Percentiles rank a stretch among this genome's conserved stretches.
These are phyloP conservation scores for Paelopatides confundens DNA, from an alignment of 53 echinoderm and acorn worm genomes.

Conservation along the genomic window DNA sequence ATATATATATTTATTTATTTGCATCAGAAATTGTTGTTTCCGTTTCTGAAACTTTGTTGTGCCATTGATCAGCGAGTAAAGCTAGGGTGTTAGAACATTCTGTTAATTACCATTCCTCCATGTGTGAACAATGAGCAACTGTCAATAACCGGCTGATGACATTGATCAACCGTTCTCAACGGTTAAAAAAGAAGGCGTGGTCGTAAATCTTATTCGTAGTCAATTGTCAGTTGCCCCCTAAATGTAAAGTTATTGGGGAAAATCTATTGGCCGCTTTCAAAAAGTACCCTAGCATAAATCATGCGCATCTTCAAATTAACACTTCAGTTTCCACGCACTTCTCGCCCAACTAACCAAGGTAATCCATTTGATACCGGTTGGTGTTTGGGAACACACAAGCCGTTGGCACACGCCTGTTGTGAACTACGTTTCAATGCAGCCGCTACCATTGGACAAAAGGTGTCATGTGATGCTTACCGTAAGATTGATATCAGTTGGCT, in stretches of 20 bases:
- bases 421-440: neutral
- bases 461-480: conserved; percentile 35
- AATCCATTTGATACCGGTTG: conserved; percentile 24
- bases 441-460: conserved; percentile 47
- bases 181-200: conserved; percentile 24
- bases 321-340: conserved; percentile 34
- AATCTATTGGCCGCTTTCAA: conserved; percentile 28
- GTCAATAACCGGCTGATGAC: neutral
- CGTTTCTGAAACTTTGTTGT: too few species aligned
- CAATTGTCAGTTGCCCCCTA: conserved; percentile 30
- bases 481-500: conserved; percentile 31
- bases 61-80: too few species aligned
- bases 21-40: too few species aligned
- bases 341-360: conserved; percentile 26
- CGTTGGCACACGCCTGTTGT: conserved; percentile 38
- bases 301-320: conserved; percentile 49
- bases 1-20: too few species aligned
- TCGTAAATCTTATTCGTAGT: conserved; percentile 33
- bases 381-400: conserved; percentile 25
- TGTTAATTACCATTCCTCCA: neutral
- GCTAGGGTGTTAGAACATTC: too few species aligned
- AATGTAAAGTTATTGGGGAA: conserved; percentile 48
- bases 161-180: neutral
- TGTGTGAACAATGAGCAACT: neutral
- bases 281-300: conserved; percentile 48